Evolutionary conservation across 2,113 vertebrate species (phyloP), one percentile per base, ranked within the genome.

Genomic region (Microtus richardsoni): DNA sequence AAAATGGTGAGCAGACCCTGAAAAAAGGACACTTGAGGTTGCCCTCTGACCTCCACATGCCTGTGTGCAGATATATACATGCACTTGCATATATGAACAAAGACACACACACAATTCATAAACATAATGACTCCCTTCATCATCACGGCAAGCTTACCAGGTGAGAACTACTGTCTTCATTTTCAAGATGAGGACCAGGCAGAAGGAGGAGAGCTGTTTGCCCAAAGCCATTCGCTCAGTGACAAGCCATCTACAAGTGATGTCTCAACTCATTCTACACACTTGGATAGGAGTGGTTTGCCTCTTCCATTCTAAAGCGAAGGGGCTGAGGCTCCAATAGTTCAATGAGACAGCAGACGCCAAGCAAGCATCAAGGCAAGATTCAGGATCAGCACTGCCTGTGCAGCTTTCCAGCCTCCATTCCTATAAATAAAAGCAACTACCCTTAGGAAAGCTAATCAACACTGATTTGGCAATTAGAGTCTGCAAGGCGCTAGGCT

Each of bases 371-470:
- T 79, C 82, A 71, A 82, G 36, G 41, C 14, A 17, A 22, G 49
- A 49, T 30, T 86, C n/a, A 47, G 92, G 41, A 10, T n/a, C 41
- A 52, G 41, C 24, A 19, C 2, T 11, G 24, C 68, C 62, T 88
- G 22, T 30, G 21, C 71, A 36, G 21, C 58, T 64, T 74, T 74
- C 26, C 26, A 83, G 28, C 71, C 49, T 71, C 82, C 52, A n/a
- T 62, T 83, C 12, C 62, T 62, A 58, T 26, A 86, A 89, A 87
- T 60, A 78, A 82, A 96, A 88, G 64, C 36, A 78, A 60, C 41
- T 44, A 5, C 28, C 16, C 21, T 82, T 28, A 62, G 52, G n/a
- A 86, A 91, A 70, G 39, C 52, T 74, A 44, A 88, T 88, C 49
- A 78, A 92, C 54, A 26, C 73, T 71, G 12, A 86, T 74, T 86